Evolutionary conservation across 53 echinoderm and acorn worm genomes (phyloP), one percentile per base, ranked within the genome.

Genomic region (Stichopus horrens): DNA sequence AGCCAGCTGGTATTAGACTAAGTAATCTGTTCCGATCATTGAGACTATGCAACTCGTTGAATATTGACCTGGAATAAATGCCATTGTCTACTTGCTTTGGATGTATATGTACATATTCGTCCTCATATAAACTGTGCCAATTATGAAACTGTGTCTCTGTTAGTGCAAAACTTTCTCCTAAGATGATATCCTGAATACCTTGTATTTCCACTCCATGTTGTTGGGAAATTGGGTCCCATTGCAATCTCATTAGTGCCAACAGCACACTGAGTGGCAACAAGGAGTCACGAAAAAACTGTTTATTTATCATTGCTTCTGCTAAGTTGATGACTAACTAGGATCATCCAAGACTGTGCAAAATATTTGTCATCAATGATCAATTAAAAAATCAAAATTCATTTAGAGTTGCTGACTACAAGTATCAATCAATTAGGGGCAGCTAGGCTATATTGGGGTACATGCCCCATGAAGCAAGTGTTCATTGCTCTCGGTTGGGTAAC

Each of bases 91-190:
- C 75, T 66, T 90, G 86, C 76, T 94, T 96, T 78, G 93, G 89
- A 74, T 93, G 91, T 19, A 90, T 76, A 86, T 90, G 89, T 76
- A 86, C 91, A 76, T 82, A 83, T 14, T 89, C 89, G 23, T 91
- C 93, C 37, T 93, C 93, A 16, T 87, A 83, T 11, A 93, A 77
- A 89, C 94, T 96, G 86, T 92, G 95, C 88, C 94, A 89, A 86
- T 95, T 95, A 88, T 97, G 97, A 82, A 97, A 95, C 71, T 95
- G 92, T 5, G 97, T 97, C 73, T 97, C 95, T 11, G 93, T 97
- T 76, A 95, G 77, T 23, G 94, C 95, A 13, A 91, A 94, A 82
- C 95, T 97, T 83, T 92, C 95, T 80, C 97, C 97, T 18, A 97
- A 79, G 63, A 97, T 83, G 57, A 94, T 91, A 56, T 97, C 97